A percentile compares a stretch with the other conserved stretches of the same genome.
Evolutionary conservation across 1,140 invertebrate genomes (phyloP).

Genomic region (Eufriesea mexicana): DNA sequence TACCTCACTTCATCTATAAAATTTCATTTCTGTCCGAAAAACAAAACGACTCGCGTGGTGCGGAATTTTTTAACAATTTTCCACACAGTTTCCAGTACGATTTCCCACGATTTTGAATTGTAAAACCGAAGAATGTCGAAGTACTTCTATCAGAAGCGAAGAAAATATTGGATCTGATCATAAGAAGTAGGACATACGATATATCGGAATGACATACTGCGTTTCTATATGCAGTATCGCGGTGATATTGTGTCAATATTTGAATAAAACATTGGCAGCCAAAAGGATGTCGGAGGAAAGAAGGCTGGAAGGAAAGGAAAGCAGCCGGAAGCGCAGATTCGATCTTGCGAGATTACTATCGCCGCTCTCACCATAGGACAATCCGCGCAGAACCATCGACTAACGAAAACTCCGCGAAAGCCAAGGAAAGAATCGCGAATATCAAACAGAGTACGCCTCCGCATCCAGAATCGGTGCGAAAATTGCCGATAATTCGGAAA

Average conservation of each 20-base stretch:
- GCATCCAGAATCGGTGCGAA: too few species aligned
- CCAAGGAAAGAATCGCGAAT: too few species aligned
- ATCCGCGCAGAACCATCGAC: not conserved
- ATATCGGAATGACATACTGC: constrained; percentile 3
- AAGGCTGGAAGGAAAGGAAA: not conserved
- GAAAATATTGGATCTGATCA: not conserved
- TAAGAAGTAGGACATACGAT: not conserved
- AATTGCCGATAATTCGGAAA: too few species aligned
- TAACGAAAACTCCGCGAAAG: not conserved
- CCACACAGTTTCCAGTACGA: too few species aligned
- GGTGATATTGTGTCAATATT: constrained; percentile 12
- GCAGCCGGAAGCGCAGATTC: not conserved
- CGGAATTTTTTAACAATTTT: too few species aligned
- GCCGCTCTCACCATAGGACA: not conserved
- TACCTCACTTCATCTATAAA: too few species aligned
- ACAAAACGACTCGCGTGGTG: too few species aligned
- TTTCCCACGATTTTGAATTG: not conserved
- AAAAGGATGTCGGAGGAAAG: constrained; percentile 2
- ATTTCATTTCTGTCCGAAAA: too few species aligned
- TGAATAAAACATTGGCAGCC: constrained; percentile 12
- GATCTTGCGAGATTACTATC: not conserved
- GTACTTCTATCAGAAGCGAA: not conserved
- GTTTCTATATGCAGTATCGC: not conserved
- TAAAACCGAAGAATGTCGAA: not conserved
- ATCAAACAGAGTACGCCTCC: too few species aligned